Evolutionary conservation across 2,797 vertebrate genomes (phyloP), one percentile per base, ranked within the genome.

Genomic region (Discoglossus pictus): DNA sequence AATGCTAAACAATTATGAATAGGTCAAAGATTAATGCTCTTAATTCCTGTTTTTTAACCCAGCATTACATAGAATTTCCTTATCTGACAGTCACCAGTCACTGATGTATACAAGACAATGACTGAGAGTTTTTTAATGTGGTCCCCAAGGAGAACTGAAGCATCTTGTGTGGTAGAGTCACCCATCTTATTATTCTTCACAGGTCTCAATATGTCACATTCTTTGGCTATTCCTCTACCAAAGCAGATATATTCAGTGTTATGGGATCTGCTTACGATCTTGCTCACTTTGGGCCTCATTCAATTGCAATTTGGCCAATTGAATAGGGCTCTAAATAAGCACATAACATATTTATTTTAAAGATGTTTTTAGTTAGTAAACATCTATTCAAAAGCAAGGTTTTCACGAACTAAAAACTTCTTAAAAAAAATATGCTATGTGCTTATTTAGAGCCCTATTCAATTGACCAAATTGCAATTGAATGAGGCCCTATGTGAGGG

Each of bases 61-160:
- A 58, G 61, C 44, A 58, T 64, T 40, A 54, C 36, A 59, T 36
- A 35, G 39, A 46, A 40, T 43, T 50, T 64, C 52, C 43, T 50
- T 35, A 15, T 42, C 36, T 52, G 55, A 51, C 52, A 64, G 36
- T 16, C 51, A 64, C 38, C 68, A 71, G 68, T 71, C 68, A 71
- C 68, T 64, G 21, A 42, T 3, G 7, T 64, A 48, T 25, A 47
- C 31, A 50, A 15, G 15, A 11, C 50, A 17, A 64, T 71, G 68
- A 71, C 44, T 58, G 21, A 71, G 68, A 64, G 44, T 12, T 56
- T 58, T 71, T 71, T 71, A 71, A 71, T 71, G 44, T 36, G 68
- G 24, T 71, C 68, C 68, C 68, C 38, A 43, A 71, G 68, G 68
- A 71, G 18, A 21, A 58, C 24, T 31, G 23, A 39, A 56, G 25